These are phyloP conservation scores for Leucophenga maculata DNA, from an alignment of 2,888 invertebrate genomes.

Conservation along the genomic window DNA sequence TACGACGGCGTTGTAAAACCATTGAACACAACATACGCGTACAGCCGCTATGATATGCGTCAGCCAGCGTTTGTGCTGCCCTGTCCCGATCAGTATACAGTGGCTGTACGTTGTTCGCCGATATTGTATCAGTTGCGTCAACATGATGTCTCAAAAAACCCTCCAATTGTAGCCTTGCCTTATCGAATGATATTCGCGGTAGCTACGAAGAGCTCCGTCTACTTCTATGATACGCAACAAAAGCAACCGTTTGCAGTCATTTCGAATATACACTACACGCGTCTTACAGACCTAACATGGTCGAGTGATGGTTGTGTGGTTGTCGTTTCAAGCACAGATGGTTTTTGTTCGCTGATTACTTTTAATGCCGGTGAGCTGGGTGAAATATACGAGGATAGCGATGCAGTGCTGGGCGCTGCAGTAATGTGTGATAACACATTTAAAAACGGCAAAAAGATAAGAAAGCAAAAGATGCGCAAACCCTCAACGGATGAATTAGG, in stretches of 20 bases:
- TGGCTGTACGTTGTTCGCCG: constrained; percentile 89
- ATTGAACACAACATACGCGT: constrained; percentile 75
- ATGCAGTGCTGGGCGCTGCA: constrained; percentile 65
- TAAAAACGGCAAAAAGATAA: constrained; percentile 42
- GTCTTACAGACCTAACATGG: constrained; percentile 91
- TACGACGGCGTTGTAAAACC: constrained; percentile 79
- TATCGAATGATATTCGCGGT: constrained; percentile 93
- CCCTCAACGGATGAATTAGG: constrained; percentile 45
- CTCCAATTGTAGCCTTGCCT: constrained; percentile 77
- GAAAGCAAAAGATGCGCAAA: constrained; percentile 53
- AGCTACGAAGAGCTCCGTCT: constrained; percentile 88
- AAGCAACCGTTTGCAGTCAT: constrained; percentile 83
- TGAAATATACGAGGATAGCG: constrained; percentile 68
- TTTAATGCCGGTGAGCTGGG: constrained; percentile 85
- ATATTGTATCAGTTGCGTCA: constrained; percentile 77
- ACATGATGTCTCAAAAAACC: constrained; percentile 72
- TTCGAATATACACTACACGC: constrained; percentile 90
- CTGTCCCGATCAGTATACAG: constrained; percentile 84
- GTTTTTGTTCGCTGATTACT: constrained; percentile 88
- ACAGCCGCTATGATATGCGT: constrained; percentile 77
- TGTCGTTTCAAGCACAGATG: constrained; percentile 89
- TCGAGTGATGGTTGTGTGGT: constrained; percentile 84
- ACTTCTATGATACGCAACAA: constrained; percentile 92
- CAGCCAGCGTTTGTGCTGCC: constrained; percentile 86
- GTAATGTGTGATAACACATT: constrained; percentile 46